Percentiles rank a stretch among this genome's conserved stretches.
Conservation (phyloP, 2,888 invertebrate genomes). For the Zhengitettix transpicula region DNA sequence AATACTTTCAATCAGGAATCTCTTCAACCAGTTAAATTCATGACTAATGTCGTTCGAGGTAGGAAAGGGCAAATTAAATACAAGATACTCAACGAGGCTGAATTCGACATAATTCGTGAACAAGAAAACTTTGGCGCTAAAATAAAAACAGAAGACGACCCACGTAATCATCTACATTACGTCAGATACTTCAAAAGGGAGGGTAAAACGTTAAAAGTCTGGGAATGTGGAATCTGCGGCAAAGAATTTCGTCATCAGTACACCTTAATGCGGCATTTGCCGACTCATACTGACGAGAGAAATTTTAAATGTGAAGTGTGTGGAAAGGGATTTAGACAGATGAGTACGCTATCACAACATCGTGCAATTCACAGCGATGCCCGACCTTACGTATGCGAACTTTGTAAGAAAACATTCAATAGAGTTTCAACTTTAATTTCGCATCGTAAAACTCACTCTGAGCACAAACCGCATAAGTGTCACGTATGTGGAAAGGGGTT, state of each 20-base stretch:
- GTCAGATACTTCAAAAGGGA: slow-evolving; percentile 49
- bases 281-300: slow-evolving; percentile 59
- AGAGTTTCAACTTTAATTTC: slow-evolving; percentile 65
- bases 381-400: slow-evolving; percentile 53
- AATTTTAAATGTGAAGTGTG: slow-evolving; percentile 58
- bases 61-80: background rate
- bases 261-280: slow-evolving; percentile 56
- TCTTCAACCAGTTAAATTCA: background rate
- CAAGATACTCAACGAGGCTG: background rate
- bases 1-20: background rate
- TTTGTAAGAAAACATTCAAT: slow-evolving; percentile 59
- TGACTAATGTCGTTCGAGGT: background rate
- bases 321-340: slow-evolving; percentile 37
- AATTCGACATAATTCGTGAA: background rate
- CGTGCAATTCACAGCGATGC: slow-evolving; percentile 63
- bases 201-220: slow-evolving; percentile 49
- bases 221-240: slow-evolving; percentile 58
- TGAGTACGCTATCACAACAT: slow-evolving; percentile 60
- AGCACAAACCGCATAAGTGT: slow-evolving; percentile 55
- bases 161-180: slow-evolving; percentile 41
- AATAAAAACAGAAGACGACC: slow-evolving; percentile 31
- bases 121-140: background rate
- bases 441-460: slow-evolving; percentile 60
- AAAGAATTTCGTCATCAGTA: slow-evolving; percentile 63
- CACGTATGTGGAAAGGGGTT: slow-evolving; percentile 60